Evolutionary conservation across 1,140 invertebrate genomes (phyloP).

Genomic region (Diorhabda sublineata): DNA sequence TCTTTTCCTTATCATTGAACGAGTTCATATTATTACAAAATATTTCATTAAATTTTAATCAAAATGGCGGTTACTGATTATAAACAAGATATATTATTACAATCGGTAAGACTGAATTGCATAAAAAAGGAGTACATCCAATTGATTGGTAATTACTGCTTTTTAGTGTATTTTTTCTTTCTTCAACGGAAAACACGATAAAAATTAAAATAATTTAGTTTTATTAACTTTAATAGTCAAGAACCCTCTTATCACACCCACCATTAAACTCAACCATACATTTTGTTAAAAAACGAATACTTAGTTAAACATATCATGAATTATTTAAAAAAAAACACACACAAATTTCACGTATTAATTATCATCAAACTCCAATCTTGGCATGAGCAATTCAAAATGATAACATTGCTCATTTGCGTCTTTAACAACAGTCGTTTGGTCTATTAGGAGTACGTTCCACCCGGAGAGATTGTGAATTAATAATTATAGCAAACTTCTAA

Average conservation of each 20-base stretch:
- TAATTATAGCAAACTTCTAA: too few species aligned
- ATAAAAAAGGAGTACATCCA: not conserved
- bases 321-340: too few species aligned
- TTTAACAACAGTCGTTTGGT: too few species aligned
- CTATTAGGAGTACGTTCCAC: too few species aligned
- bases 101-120: not conserved
- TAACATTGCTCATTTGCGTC: too few species aligned
- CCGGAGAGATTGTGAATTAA: too few species aligned
- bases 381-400: not conserved
- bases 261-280: not conserved
- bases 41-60: slow-evolving; percentile 3
- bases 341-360: not conserved
- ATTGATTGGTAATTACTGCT: not conserved
- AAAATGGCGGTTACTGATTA: slow-evolving; percentile 8
- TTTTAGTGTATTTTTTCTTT: not conserved
- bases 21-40: slow-evolving; percentile 2
- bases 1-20: slow-evolving; percentile 6
- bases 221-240: too few species aligned
- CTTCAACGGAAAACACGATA: too few species aligned
- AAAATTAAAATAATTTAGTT: too few species aligned
- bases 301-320: too few species aligned
- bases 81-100: slow-evolving; percentile 8
- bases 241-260: too few species aligned
- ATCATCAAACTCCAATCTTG: not conserved
- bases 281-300: not conserved